Conservation (phyloP, 2,797 vertebrate species). For the Brachyrhaphis roseni region DNA sequence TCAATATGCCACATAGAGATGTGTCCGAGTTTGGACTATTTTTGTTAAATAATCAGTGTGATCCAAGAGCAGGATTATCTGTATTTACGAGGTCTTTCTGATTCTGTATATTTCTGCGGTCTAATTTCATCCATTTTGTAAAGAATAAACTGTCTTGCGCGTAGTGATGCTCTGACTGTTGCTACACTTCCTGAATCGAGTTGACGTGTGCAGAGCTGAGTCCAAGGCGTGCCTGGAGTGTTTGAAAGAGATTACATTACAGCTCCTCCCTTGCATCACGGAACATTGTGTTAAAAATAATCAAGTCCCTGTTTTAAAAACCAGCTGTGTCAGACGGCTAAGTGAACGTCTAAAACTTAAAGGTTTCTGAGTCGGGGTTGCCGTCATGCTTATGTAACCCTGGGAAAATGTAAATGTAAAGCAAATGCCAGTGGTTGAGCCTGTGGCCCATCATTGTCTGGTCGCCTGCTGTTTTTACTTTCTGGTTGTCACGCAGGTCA, state of each 20-base stretch:
- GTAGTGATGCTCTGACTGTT: not conserved
- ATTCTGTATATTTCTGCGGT: not conserved
- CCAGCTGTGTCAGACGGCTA: conserved; percentile 8
- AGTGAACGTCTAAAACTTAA: conserved; percentile 21
- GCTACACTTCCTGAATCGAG: conserved; percentile 20
- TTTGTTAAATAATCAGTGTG: not conserved
- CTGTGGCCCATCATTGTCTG: not conserved
- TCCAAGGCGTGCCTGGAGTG: not conserved
- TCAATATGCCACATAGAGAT: not conserved
- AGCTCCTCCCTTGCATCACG: conserved; percentile 19
- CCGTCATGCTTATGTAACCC: conserved; percentile 8
- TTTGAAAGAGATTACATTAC: not conserved
- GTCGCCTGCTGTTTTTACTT: conserved; percentile 14
- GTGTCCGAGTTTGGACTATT: not conserved
- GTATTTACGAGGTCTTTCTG: not conserved
- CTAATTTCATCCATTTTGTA: not conserved
- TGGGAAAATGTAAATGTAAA: conserved; percentile 21
- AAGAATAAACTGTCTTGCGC: not conserved
- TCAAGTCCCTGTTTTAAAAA: not conserved
- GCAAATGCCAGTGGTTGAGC: conserved; percentile 17
- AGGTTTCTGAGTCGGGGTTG: conserved; percentile 17
- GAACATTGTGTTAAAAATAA: conserved; percentile 26
- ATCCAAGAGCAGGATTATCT: not conserved
- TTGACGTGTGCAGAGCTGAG: conserved; percentile 7
- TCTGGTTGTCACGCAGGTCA: conserved; percentile 35